These are phyloP conservation scores for Clarias platycephalus DNA, from an alignment of 2,797 vertebrate genomes.

Conservation along the genomic window DNA sequence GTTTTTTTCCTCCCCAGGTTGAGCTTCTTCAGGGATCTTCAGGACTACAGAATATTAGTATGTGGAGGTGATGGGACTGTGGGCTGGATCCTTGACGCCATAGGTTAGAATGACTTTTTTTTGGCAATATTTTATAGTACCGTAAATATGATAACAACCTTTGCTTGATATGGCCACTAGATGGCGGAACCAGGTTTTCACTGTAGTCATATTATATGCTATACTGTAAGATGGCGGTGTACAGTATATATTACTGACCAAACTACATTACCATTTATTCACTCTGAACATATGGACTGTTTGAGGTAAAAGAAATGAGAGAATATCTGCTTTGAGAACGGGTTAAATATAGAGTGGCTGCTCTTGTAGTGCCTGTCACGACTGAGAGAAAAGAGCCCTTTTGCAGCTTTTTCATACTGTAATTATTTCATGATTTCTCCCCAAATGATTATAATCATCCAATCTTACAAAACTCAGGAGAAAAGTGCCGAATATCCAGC, in stretches of 20 bases:
- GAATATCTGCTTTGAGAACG: background rate
- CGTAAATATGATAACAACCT: background rate
- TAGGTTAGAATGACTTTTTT: constrained; percentile 73
- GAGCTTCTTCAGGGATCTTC: constrained; percentile 84
- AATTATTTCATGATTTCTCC: background rate
- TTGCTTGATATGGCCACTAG: background rate
- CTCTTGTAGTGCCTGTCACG: background rate
- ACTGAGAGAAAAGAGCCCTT: background rate
- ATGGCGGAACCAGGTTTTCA: background rate
- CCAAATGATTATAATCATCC: background rate
- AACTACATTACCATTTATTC: background rate
- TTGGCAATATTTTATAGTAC: constrained; percentile 44
- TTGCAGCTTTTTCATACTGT: background rate
- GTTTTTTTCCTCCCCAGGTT: constrained; percentile 70
- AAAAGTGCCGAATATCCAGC: background rate
- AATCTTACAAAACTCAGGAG: background rate
- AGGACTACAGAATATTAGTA: constrained; percentile 82
- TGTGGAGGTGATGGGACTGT: constrained; percentile 94
- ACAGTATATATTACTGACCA: background rate
- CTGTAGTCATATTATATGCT: background rate
- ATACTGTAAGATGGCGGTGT: background rate
- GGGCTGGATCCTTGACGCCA: constrained; percentile 91
- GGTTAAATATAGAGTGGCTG: background rate
- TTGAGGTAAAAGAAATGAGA: background rate
- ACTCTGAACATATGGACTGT: background rate